These are phyloP conservation scores for Leucopsar rothschildi DNA, from an alignment of 2,113 vertebrate genomes.

Conservation along the genomic window DNA sequence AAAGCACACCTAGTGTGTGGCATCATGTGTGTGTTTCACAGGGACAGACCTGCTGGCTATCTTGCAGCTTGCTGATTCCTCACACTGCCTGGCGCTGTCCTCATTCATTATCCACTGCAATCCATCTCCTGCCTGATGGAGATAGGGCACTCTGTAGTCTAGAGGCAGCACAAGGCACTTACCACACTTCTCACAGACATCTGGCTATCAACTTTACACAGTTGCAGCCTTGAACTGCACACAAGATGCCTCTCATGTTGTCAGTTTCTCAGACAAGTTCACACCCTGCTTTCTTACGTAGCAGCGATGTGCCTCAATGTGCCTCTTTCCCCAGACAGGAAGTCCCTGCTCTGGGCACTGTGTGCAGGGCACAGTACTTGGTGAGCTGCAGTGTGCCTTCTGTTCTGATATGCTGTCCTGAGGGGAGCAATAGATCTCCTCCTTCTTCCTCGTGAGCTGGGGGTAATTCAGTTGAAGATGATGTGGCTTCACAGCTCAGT, in stretches of 20 bases:
- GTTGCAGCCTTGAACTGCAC: not conserved
- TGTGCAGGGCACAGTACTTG: not conserved
- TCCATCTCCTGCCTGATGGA: not conserved
- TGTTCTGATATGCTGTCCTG: not conserved
- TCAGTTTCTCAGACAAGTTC: not conserved
- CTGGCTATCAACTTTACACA: not conserved
- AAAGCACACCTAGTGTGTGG: not conserved
- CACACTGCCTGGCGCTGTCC: not conserved
- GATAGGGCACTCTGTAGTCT: not conserved
- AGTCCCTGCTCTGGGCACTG: not conserved
- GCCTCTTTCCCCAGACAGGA: not conserved
- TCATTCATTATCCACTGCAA: not conserved
- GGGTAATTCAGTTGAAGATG: not conserved
- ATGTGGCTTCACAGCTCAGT: constrained; percentile 16
- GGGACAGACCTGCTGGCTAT: not conserved
- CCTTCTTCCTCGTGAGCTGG: not conserved
- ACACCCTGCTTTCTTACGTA: not conserved
- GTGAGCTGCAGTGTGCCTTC: not conserved
- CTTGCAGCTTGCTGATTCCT: not conserved
- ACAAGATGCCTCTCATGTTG: not conserved
- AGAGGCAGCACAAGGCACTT: not conserved
- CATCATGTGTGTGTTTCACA: not conserved
- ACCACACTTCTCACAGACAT: not conserved
- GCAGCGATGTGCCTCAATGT: not conserved
- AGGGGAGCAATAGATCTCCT: not conserved